Conservation (phyloP, 2,113 vertebrate species). For the Willisornis vidua region DNA sequence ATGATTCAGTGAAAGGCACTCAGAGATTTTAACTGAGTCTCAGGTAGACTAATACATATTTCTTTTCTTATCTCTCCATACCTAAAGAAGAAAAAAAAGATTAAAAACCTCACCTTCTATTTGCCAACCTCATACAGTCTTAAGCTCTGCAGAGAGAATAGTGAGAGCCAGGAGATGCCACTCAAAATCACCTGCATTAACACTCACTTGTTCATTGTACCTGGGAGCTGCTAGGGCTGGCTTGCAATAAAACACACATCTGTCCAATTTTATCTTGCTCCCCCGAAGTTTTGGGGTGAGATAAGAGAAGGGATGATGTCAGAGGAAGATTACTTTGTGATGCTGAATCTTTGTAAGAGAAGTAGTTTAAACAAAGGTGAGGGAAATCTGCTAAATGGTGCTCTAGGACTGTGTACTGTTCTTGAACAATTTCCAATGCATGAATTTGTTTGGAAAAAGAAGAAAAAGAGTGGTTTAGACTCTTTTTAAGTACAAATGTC, state of each 20-base stretch:
- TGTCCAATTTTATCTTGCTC: background rate
- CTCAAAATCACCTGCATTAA: background rate
- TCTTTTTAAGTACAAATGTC: background rate
- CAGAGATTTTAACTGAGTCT: constrained; percentile 27
- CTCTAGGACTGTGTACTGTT: background rate
- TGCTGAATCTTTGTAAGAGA: background rate
- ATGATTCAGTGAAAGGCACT: constrained; percentile 4
- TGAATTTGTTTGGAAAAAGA: background rate
- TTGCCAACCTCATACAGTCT: background rate
- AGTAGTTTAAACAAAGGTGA: background rate
- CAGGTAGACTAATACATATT: constrained; percentile 10
- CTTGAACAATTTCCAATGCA: background rate
- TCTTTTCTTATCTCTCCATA: constrained; percentile 39
- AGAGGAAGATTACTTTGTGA: background rate
- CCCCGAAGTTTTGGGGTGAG: background rate
- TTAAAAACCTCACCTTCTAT: constrained; percentile 4
- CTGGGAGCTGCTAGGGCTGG: background rate
- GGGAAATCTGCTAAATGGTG: background rate
- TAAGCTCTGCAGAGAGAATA: background rate
- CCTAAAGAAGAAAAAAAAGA: background rate
- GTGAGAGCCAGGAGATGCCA: background rate
- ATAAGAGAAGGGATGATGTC: background rate
- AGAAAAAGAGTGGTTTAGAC: background rate
- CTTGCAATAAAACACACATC: background rate
- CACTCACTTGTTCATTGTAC: background rate